Percentiles rank a stretch among this genome's conserved stretches.
phyloP scores from a whole-genome alignment of 2,113 vertebrate species.

The Perca schrenkii region DNA sequence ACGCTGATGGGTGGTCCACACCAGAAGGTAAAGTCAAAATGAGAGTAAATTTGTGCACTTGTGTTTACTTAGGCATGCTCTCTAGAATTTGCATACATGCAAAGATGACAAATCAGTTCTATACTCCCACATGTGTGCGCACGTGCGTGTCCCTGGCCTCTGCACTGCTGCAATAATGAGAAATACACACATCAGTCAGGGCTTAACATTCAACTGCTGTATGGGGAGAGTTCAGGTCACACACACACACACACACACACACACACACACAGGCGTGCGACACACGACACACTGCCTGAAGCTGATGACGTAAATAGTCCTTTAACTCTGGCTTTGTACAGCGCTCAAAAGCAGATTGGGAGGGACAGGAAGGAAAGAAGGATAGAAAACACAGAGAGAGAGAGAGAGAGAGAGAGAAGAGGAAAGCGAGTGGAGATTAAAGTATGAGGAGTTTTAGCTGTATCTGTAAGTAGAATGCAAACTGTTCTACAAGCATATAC shows the following conservation, averaged over 20 bases:
- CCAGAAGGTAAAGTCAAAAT: constrained; percentile 44
- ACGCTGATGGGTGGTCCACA: constrained; percentile 44
- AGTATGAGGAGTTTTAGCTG: constrained; percentile 19
- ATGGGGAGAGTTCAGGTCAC: constrained; percentile 46
- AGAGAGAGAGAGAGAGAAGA: constrained; percentile 13
- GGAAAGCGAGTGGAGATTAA: not conserved
- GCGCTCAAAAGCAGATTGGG: constrained; percentile 39
- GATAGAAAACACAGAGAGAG: constrained; percentile 20
- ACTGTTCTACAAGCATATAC: constrained; percentile 25
- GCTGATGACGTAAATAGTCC: constrained; percentile 63
- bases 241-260: constrained; percentile 22
- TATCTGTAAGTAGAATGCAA: constrained; percentile 21
- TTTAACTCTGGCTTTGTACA: constrained; percentile 48
- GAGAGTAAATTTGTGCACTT: not conserved
- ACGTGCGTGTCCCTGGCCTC: not conserved
- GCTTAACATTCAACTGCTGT: constrained; percentile 31
- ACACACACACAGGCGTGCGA: constrained; percentile 30
- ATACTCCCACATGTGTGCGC: not conserved
- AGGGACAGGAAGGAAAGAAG: constrained; percentile 37
- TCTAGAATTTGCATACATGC: constrained; percentile 24
- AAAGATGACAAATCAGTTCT: constrained; percentile 21
- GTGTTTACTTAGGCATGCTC: not conserved
- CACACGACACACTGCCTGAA: constrained; percentile 38
- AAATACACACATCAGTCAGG: constrained; percentile 55
- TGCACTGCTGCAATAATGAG: constrained; percentile 20